Base-by-base conservation (phyloP, 2,888 invertebrate species). In the Subacronicta megacephala region DNA sequence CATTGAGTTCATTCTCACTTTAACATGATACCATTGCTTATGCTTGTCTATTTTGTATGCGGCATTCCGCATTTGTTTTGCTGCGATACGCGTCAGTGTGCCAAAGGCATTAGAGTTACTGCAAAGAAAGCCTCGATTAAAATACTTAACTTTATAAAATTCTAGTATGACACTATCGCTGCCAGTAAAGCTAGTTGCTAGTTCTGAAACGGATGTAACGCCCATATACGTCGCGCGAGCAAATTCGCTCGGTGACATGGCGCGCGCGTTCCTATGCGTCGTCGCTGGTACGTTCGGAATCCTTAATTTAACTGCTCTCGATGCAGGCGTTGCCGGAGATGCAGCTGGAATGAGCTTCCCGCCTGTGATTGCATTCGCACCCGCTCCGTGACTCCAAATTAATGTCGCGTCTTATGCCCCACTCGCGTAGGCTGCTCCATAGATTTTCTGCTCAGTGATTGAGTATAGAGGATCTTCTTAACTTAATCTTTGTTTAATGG, bases 281-380 rank as follows among this genome's bases (percentile, higher is more conserved):
- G 78, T 54, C 71, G 78, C 74, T 71, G 81, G 75, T 81, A 77
- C 85, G 87, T 82, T 81, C 80, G 87, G 90, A 89, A 90, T 92
- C 87, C 89, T 88, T 90, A 92, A 93, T 93, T 92, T 88, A 87
- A 84, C 84, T 82, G 83, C 83, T 78, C 81, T 76, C 76, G 75
- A 76, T 77, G 78, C 77, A 41, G 74, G 75, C 72, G 59, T 55
- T 69, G 72, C 88, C 92, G 92, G 91, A 92, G 92, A 92, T 92
- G 93, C 90, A 89, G 78, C 73, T 82, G 87, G 88, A 85, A 89
- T 88, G 89, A 90, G 89, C 85, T 92, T 93, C 92, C 92, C 90
- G 88, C 83, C 85, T 56, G 89, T 91, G 92, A 93, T 93, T 93
- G 90, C 91, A 84, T 89, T 90, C 89, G 86, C 85, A 79, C 84